Evolutionary conservation across 2,797 vertebrate species (phyloP), one percentile per base, ranked within the genome.

Genomic region (Hypotaenidia okinawae): DNA sequence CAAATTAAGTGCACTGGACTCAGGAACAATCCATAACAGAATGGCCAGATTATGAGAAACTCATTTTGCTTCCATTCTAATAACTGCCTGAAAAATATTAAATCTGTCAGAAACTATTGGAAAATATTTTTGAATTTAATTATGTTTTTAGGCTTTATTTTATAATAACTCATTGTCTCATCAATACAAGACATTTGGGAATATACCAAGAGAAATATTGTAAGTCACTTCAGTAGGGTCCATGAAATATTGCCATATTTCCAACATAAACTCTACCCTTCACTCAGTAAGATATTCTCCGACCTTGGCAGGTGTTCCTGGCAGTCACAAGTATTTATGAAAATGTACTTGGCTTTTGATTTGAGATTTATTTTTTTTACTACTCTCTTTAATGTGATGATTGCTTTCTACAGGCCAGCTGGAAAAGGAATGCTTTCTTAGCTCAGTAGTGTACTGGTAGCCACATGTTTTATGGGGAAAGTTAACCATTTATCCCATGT

Each of bases 41-140:
- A 95, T 35, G 51, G 88, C 52, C 47, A 93, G 90, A 94, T 97
- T 73, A 91, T 93, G 74, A 95, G 89, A 93, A 96, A 74, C 32
- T 58, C 62, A 79, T 95, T 72, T 92, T 94, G 41, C 75, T 93
- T 97, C 33, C 37, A 62, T 97, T 95, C 58, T 90, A 94, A 90
- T 93, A 96, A 89, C 63, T 92, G 14, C 74, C 78, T 87, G 77
- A 89, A 96, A 97, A 97, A 93, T 89, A 93, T 17, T 58, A 25
- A 87, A 33, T 87, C 18, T 81, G 87, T 95, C 21, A 87, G 67
- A 86, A 96, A 80, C 54, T 84, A 45, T 43, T 89, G 41, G 17
- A 45, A 95, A 93, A 76, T 93, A 70, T 47, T 87, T 96, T 81
- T 67, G 2, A 82, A 82, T 90, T 91, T 94, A 95, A 89, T 97